Base-by-base conservation (phyloP, 2,888 invertebrate species). In the Euzophera pinguis region DNA sequence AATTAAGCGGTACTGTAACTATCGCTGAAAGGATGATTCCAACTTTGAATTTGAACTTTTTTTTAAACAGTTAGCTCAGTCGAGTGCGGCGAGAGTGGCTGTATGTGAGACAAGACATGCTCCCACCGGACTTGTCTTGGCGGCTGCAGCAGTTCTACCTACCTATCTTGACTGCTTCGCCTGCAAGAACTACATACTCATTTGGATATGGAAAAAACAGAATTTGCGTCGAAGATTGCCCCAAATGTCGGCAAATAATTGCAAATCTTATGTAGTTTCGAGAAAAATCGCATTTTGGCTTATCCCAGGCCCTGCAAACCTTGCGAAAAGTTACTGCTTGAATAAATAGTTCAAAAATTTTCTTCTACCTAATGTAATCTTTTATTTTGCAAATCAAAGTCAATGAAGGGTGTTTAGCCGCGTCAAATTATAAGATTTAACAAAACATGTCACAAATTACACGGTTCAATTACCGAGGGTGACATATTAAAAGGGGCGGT, bases 101-200 rank as follows among this genome's bases (percentile, higher is more conserved):
- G 88, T 60, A 62, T 72, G 55, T 58, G 60, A 39, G 64, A 79
- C 65, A 69, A 66, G 17, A 73, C 74, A 9, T 98, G 98, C 77
- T 99, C 99, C 79, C 92, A 96, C 78, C 75, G 91, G 29, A 90
- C 93, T 53, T 99, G 99, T 78, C 81, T 98, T 34, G 98, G 98
- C 29, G 97, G 98, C 35, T 99, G 99, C 81, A 86, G 83, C 29
- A 93, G 93, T 0, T n/a, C n/a, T n/a, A n/a, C 79, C 91, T 5
- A 81, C 90, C 5, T 73, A 85, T 0, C 81, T 90, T 13, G 90
- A 94, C 61, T 99, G 99, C 79, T 91, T 91, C 53, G 95, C 95
- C n/a, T 99, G 99, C 81, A 92, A 92, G 58, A 91, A 96, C 71
- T 94, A 96, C n/a, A n/a, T n/a, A n/a, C 69, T 92, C 93, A 52